Evolutionary conservation across 2,113 vertebrate genomes (phyloP), one percentile per base, ranked within the genome.

Genomic region (Cololabis saira): DNA sequence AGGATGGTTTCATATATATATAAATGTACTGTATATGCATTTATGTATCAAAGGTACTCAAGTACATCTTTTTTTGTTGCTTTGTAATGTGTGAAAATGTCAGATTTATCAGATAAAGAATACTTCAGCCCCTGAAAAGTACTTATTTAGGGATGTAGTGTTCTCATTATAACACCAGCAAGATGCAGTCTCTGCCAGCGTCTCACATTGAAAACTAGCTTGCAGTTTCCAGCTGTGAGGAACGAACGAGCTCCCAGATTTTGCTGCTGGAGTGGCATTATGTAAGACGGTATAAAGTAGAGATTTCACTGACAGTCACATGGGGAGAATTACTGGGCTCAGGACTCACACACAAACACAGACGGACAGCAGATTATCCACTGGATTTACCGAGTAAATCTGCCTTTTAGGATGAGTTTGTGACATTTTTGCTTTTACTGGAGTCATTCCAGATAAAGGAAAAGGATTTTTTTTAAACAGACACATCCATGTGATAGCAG

Each of bases 261-360:
- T 80, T 82, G 51, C 61, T 72, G 68, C 49, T 48, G 71, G 67
- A 61, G 66, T 18, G 54, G 45, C 2, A n/a, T 89, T 89, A 82
- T 37, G 53, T 87, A 89, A 91, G 57, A 33, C 44, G 57, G 58
- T 54, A 70, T 52, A 82, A 72, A 65, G 54, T 8, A 55, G 72
- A 71, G 86, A 89, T 89, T 87, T 88, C 24, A 21, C 48, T 64
- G 3, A 47, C 51, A 52, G 73, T 87, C 82, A 87, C 79, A 68
- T 86, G 84, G 85, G 48, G 4, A 52, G 21, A 52, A 55, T 62
- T 14, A 6, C 69, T 40, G 73, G 43, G 72, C 63, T 78, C 42
- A 47, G 47, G 52, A 19, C 71, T 66, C 50, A 12, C 74, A 81
- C 13, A 71, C 78, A 75, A 71, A 72, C 60, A 17, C 52, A 85